Conservation (phyloP, 2,888 invertebrate species). For the Chaetoderma sp. region DNA sequence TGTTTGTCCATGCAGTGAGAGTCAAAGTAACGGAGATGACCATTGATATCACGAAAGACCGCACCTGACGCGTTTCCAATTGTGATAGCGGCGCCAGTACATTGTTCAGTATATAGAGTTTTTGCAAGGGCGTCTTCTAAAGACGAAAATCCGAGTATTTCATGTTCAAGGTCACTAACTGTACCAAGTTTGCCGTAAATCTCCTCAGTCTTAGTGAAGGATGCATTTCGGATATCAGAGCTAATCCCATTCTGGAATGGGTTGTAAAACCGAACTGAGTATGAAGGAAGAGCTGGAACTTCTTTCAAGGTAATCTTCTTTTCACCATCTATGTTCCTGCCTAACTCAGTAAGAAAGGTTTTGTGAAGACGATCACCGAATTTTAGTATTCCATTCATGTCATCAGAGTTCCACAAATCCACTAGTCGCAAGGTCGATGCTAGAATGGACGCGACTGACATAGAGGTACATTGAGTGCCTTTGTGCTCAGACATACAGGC, state of each 20-base stretch:
- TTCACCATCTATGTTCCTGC: no score
- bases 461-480: constrained; percentile 4
- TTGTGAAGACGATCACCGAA: not conserved
- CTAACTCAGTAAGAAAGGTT: not conserved
- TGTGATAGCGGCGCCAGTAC: not conserved
- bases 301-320: no score
- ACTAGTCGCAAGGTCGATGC: not conserved
- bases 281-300: no score
- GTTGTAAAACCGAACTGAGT: no score
- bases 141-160: not conserved
- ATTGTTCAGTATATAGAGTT: not conserved
- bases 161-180: not conserved
- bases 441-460: constrained; percentile 3
- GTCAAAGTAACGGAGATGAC: not conserved
- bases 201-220: not conserved
- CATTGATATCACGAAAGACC: not conserved
- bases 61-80: not conserved
- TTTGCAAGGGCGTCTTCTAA: not conserved
- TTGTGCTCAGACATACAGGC: not conserved
- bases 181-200: not conserved
- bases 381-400: not conserved
- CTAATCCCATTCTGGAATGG: no score
- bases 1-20: constrained; percentile 5
- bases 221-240: not conserved
- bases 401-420: not conserved